These are phyloP conservation scores for Sebastes dallii DNA, from an alignment of 2,797 vertebrate genomes.

Conservation along the genomic window DNA sequence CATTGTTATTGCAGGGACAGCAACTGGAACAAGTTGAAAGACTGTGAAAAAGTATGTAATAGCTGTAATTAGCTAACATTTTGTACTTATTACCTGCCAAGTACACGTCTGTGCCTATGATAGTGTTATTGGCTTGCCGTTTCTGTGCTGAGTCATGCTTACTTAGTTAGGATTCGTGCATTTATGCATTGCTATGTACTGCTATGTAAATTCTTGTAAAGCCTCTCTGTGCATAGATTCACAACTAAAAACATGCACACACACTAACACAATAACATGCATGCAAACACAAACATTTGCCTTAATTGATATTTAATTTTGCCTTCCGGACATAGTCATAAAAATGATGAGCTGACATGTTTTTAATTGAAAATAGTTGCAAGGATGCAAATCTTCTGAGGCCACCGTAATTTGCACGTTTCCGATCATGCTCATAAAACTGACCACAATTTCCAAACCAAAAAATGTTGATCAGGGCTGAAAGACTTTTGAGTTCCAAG, in stretches of 20 bases:
- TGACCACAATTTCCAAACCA: slow-evolving; percentile 13
- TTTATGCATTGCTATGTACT: slow-evolving; percentile 16
- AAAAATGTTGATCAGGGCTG: not conserved
- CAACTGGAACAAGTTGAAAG: slow-evolving; percentile 67
- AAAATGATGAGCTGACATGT: slow-evolving; percentile 8
- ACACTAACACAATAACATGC: slow-evolving; percentile 1
- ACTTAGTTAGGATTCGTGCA: slow-evolving; percentile 5
- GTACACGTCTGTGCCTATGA: slow-evolving; percentile 37
- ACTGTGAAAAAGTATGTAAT: slow-evolving; percentile 64
- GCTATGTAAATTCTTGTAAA: slow-evolving; percentile 17
- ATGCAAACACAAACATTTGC: slow-evolving; percentile 13
- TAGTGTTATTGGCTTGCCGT: slow-evolving; percentile 26
- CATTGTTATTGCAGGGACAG: slow-evolving; percentile 43
- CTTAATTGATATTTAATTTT: slow-evolving; percentile 31
- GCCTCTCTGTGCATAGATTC: not conserved
- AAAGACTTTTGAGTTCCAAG: not conserved
- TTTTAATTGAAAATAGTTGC: not conserved
- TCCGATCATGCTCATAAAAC: slow-evolving; percentile 4
- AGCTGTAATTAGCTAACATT: slow-evolving; percentile 49
- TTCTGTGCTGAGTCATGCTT: slow-evolving; percentile 22
- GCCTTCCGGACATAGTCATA: not conserved
- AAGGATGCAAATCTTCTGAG: not conserved
- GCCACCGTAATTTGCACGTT: not conserved
- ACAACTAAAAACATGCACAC: slow-evolving; percentile 4
- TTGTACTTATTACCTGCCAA: slow-evolving; percentile 37